phyloP scores from a whole-genome alignment of 1,140 invertebrate species.

The Drosophila oshimai region DNA sequence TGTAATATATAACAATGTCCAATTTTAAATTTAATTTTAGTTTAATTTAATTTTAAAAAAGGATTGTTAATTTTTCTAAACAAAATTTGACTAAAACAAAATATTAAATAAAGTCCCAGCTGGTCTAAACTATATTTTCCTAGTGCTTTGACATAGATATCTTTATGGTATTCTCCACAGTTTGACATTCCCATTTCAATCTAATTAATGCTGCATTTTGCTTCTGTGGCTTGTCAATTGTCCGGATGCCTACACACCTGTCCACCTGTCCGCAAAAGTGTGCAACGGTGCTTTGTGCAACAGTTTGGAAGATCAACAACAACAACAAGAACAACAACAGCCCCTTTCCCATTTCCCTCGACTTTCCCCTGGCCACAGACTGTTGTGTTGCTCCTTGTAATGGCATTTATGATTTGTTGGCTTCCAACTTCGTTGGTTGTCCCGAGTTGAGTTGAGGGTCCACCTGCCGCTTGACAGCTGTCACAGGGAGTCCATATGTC shows the following conservation, averaged over 20 bases:
- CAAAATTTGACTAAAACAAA: too few relatives aligned
- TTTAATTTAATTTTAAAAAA: too few relatives aligned
- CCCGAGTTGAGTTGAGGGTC: neutral
- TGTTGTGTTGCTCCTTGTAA: conserved; percentile 35
- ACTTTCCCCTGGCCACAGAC: neutral
- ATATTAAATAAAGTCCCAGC: too few relatives aligned
- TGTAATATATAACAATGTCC: too few relatives aligned
- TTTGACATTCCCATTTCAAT: neutral
- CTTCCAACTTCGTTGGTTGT: conserved; percentile 22
- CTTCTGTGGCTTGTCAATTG: neutral
- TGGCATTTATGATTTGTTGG: conserved; percentile 74
- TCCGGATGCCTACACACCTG: neutral
- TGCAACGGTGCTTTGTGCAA: conserved; percentile 24
- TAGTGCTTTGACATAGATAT: too few relatives aligned
- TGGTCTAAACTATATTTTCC: too few relatives aligned
- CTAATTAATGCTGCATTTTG: conserved; percentile 9
- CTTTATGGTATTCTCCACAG: too few relatives aligned
- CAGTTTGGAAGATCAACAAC: conserved; percentile 16
- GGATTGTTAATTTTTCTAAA: too few relatives aligned
- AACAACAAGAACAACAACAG: neutral
- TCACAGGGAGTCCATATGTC: conserved; percentile 37
- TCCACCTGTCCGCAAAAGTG: conserved; percentile 11
- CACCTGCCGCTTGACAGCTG: conserved; percentile 47
- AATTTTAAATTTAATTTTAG: too few relatives aligned
- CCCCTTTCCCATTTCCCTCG: neutral